Evolutionary conservation across 2,888 invertebrate species (phyloP), one percentile per base, ranked within the genome.

Genomic region (Caenorhabditis japonica): DNA sequence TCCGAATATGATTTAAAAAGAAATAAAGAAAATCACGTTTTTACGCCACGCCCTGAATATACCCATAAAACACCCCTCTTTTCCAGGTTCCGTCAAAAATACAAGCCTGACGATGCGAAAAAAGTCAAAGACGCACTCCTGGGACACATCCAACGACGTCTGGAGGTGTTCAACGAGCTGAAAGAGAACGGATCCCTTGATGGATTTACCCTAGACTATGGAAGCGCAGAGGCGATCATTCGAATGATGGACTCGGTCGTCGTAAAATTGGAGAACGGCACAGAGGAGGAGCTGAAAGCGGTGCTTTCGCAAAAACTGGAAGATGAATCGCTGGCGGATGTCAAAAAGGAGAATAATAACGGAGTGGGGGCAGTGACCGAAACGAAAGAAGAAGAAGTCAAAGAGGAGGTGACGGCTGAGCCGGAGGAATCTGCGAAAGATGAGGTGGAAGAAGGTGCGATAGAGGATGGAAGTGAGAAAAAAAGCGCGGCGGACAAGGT

Each of bases 81-180:
- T 30, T 46, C 33, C 77, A 99, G 99, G 97, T 99, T 99, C 91
- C 95, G 96, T 90, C 92, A 94, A 84, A 97, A 97, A 90, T 99
- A 97, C 88, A 97, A 99, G 89, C 99, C 99, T 3, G 95, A 95
- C 89, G 97, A 97, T 87, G 94, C 94, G 56, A 91, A 93, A 33
- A 94, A 93, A 88, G 91, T 94, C 62, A 94, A 93, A 88, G 93
- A 94, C 17, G 95, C 96, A 87, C 94, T 94, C 85, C 90, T 92
- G 61, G 89, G 90, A 62, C 60, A 87, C n/a, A 80, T 89, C 52
- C 80, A 86, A 92, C 93, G 92, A 90, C 92, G 99, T 1, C 92
- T 95, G 12, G 92, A 93, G 78, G 94, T 95, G 0, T 97, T 96
- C 88, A 89, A 93, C 85, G 94, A 95, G 75, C 89, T 97, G 52